Conservation (phyloP, 2,888 invertebrate genomes). For the Eudemis profundana region DNA sequence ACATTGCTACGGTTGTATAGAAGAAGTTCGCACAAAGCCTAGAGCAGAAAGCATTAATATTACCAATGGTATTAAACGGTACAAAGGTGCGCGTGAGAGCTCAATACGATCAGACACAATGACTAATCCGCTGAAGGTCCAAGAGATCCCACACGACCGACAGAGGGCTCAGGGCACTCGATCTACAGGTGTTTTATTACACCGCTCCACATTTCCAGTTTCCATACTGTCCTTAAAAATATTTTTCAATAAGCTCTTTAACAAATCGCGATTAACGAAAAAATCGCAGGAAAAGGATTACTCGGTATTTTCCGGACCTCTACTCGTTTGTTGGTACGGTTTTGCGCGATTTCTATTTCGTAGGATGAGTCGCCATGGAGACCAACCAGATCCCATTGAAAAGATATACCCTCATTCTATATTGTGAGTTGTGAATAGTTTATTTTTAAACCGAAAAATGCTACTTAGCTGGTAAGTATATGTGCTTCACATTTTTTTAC, state of each 20-base stretch:
- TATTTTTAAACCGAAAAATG: constrained; percentile 68
- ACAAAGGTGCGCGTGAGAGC: constrained; percentile 35
- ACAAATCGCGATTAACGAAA: constrained; percentile 47
- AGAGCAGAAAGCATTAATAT: constrained; percentile 21
- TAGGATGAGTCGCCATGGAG: constrained; percentile 73
- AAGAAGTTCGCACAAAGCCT: constrained; percentile 35
- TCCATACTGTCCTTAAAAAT: constrained; percentile 7
- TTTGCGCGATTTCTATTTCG: constrained; percentile 53
- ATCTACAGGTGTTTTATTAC: constrained; percentile 26
- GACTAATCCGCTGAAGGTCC: constrained; percentile 27
- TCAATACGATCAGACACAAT: constrained; percentile 32
- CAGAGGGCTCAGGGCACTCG: constrained; percentile 9
- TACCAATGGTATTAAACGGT: constrained; percentile 35
- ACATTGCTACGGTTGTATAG: constrained; percentile 30
- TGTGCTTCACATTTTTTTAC: no score
- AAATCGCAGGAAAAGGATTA: constrained; percentile 54
- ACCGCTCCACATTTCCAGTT: constrained; percentile 7
- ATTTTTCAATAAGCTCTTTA: constrained; percentile 27
- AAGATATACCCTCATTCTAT: constrained; percentile 76
- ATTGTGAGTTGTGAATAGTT: constrained; percentile 74
- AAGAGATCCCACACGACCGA: constrained; percentile 10
- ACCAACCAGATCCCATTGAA: constrained; percentile 74
- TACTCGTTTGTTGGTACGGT: constrained; percentile 49
- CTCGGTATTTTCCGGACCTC: constrained; percentile 51
- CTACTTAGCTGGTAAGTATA: constrained; percentile 52